phyloP scores from a whole-genome alignment of 2,888 invertebrate genomes.

The Pharmacophagus antenor region DNA sequence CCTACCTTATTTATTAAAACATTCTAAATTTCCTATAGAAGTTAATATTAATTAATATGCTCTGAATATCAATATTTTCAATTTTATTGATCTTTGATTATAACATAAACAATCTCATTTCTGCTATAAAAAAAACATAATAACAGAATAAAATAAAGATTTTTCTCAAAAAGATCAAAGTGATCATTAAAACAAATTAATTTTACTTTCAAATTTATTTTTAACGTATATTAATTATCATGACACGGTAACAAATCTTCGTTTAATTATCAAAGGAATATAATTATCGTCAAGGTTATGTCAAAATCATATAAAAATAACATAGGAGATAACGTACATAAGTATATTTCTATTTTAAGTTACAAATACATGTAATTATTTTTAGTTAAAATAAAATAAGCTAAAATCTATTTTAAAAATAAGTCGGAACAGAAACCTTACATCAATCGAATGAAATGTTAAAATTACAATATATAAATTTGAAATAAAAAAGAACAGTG shows the following conservation, averaged over 20 bases:
- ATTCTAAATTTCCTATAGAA: too few relatives aligned
- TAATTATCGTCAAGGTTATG: background rate
- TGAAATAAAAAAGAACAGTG: too few relatives aligned
- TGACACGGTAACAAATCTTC: background rate
- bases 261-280: background rate
- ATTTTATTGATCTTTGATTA: background rate
- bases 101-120: background rate
- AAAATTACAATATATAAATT: too few relatives aligned
- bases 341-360: too few relatives aligned
- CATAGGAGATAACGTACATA: too few relatives aligned
- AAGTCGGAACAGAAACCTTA: too few relatives aligned
- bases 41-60: background rate
- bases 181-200: constrained; percentile 21
- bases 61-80: background rate
- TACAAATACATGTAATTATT: too few relatives aligned
- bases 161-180: background rate
- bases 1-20: too few relatives aligned
- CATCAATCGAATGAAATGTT: too few relatives aligned
- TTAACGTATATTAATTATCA: constrained; percentile 5
- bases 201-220: background rate
- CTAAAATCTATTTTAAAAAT: too few relatives aligned
- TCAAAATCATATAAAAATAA: too few relatives aligned
- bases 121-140: background rate
- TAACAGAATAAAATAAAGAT: background rate
- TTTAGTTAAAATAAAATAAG: too few relatives aligned